A percentile compares a stretch with the other conserved stretches of the same genome.
Evolutionary conservation across 2,888 invertebrate genomes (phyloP).

Genomic region (Andricus curvator): DNA sequence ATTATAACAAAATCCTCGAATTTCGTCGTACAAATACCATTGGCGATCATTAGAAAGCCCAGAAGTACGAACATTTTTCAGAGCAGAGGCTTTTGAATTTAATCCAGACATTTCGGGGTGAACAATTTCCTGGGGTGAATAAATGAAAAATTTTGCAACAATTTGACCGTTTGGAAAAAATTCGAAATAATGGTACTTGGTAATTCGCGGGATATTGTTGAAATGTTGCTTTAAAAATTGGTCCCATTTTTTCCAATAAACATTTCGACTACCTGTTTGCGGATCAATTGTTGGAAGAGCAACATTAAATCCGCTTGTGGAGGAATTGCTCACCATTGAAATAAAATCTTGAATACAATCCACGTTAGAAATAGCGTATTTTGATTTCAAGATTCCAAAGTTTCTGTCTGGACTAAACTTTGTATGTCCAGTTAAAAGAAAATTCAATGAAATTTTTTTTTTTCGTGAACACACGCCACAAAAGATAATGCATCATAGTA

Average conservation of each 20-base stretch:
- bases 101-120: background rate
- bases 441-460: too few relatives aligned
- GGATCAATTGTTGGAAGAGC: too few relatives aligned
- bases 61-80: background rate
- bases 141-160: background rate
- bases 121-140: background rate
- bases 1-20: constrained; percentile 20
- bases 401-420: too few relatives aligned
- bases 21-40: constrained; percentile 14
- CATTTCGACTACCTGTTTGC: too few relatives aligned
- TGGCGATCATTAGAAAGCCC: constrained; percentile 19
- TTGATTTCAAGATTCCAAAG: too few relatives aligned
- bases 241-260: too few relatives aligned
- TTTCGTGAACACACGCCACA: too few relatives aligned
- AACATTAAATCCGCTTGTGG: too few relatives aligned
- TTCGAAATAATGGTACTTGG: constrained; percentile 22
- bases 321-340: constrained; percentile 6
- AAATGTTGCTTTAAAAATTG: background rate
- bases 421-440: too few relatives aligned
- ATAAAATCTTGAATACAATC: background rate
- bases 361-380: too few relatives aligned
- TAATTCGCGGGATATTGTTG: background rate
- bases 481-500: too few relatives aligned
- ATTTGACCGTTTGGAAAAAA: constrained; percentile 21
- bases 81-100: background rate